These are phyloP conservation scores for Ophiothrix spiculata DNA, from an alignment of 35 echinoderm and acorn worm genomes.

Conservation along the genomic window DNA sequence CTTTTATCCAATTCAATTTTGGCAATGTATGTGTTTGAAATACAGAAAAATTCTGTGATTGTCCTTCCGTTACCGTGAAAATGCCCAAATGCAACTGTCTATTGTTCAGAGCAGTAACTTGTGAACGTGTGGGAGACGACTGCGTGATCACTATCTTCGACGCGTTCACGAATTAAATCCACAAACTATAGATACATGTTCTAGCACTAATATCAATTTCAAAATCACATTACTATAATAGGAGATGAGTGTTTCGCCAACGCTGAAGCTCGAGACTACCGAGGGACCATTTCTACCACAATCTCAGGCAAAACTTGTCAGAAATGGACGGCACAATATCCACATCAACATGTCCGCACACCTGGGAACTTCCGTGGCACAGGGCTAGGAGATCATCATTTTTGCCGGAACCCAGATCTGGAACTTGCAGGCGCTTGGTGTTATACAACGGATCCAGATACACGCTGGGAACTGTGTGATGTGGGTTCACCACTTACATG, in stretches of 20 bases:
- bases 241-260: not conserved
- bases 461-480: constrained; percentile 16
- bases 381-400: constrained; percentile 7
- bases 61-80: too few species aligned
- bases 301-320: constrained; percentile 1
- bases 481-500: not conserved
- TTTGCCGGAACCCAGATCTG: not conserved
- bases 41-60: too few species aligned
- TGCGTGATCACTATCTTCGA: too few species aligned
- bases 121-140: too few species aligned
- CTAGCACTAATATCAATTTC: too few species aligned
- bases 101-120: too few species aligned
- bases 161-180: too few species aligned
- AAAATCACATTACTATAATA: too few species aligned
- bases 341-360: not conserved
- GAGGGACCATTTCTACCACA: not conserved
- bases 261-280: not conserved
- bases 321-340: constrained; percentile 8
- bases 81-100: too few species aligned
- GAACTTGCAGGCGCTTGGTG: constrained; percentile 6
- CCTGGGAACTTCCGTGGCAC: not conserved
- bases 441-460: constrained; percentile 5
- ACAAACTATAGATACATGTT: too few species aligned
- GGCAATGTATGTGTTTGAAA: too few species aligned
- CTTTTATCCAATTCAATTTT: too few species aligned